Evolutionary conservation across 2,888 invertebrate species (phyloP).

Genomic region (Neoaliturus tenellus): DNA sequence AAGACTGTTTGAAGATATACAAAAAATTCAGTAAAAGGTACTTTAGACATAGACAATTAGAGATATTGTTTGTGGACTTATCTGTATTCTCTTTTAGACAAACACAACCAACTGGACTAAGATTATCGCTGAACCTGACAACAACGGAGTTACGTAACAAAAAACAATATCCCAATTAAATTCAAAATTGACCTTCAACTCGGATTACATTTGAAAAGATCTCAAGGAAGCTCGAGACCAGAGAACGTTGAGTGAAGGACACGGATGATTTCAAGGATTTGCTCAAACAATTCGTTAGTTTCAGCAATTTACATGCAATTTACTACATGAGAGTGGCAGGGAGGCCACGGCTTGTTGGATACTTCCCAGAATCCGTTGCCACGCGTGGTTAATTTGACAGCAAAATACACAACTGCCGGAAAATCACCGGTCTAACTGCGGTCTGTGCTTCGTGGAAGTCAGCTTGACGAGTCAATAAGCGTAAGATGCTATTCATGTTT

Average conservation of each 20-base stretch:
- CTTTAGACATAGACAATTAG: too few species aligned
- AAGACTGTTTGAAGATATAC: too few species aligned
- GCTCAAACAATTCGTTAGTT: neutral
- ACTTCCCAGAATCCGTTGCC: neutral
- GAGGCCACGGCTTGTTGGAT: neutral
- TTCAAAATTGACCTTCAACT: too few species aligned
- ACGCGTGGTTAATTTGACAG: slow-evolving; percentile 27
- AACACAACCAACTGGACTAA: too few species aligned
- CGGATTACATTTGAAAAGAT: too few species aligned
- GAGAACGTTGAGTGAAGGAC: neutral
- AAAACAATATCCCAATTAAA: too few species aligned
- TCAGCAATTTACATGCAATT: slow-evolving; percentile 2
- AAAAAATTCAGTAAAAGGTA: too few species aligned
- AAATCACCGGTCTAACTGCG: slow-evolving; percentile 10
- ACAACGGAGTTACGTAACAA: too few species aligned
- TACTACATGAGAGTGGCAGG: neutral
- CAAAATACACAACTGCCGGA: slow-evolving; percentile 6
- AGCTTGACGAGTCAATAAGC: neutral
- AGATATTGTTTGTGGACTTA: too few species aligned
- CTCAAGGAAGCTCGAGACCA: neutral
- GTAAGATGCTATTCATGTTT: too few species aligned
- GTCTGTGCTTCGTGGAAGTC: neutral
- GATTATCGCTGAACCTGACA: too few species aligned
- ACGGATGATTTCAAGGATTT: slow-evolving; percentile 3
- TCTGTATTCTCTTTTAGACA: too few species aligned